Evolutionary conservation across 1,140 invertebrate genomes (phyloP), one percentile per base, ranked within the genome.

Genomic region (Monomorium pharaonis): DNA sequence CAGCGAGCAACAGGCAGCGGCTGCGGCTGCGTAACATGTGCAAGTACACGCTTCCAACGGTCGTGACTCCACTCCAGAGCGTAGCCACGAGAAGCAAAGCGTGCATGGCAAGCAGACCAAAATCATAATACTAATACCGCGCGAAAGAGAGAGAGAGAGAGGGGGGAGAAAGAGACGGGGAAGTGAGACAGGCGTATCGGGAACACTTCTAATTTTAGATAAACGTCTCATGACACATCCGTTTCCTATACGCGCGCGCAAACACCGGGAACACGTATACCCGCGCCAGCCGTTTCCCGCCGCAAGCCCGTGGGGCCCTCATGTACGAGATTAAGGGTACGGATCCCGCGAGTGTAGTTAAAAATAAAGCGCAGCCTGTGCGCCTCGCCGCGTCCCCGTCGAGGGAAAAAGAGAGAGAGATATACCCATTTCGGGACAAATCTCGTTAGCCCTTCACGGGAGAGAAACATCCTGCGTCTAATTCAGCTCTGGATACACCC

Each of bases 91-190:
- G 51, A 69, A 56, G 65, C 80, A 76, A 84, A 67, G 33, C 67
- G 37, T 74, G 67, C 49, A 69, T 33, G 78, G 49, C 51, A 83
- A 58, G 37, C 78, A 58, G 65, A 69, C n/a, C 78, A 37, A 58
- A 81, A 83, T 83, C 78, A 60, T 83, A 83, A 83, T 83, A 83
- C 51, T 83, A 83, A 83, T 83, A 74, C 67, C 49, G 5, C 77
- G 62, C 30, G 21, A 33, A 51, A 51, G 42, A 24, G 42, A 30
- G 24, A 33, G 27, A 24, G 16, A 21, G 10, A 16, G 24, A 12
- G 49, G 18, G 30, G 42, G 63, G 21, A 37, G 21, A 18, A 27
- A 63, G 44, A 30, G 18, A n/a, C n/a, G n/a, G n/a, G n/a, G n/a
- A n/a, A n/a, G n/a, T n/a, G n/a, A 63, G 75, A 77, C 7, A 49